A percentile compares a stretch with the other conserved stretches of the same genome.
These are phyloP conservation scores for Muscicapa adusta DNA, from an alignment of 2,113 vertebrate genomes.

Conservation along the genomic window DNA sequence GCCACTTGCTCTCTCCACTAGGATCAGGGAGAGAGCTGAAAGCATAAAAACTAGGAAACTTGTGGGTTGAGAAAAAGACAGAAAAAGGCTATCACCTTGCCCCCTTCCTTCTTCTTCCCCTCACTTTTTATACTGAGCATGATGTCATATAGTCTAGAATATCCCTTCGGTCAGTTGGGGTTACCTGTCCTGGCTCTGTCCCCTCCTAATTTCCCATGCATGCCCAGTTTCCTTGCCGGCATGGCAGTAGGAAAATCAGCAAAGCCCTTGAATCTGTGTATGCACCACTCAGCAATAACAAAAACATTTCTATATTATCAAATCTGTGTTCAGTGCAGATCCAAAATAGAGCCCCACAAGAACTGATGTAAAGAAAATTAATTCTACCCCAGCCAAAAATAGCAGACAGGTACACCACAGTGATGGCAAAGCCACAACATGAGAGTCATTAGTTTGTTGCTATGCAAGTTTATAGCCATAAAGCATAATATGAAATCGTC, in stretches of 20 bases:
- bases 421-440: rapidly evolving
- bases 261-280: not conserved
- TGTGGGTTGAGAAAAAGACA: not conserved
- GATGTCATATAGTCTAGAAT: not conserved
- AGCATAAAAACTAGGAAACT: not conserved
- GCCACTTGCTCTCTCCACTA: not conserved
- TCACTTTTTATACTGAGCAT: not conserved
- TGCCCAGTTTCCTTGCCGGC: rapidly evolving
- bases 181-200: not conserved
- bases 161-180: rapidly evolving
- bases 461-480: not conserved
- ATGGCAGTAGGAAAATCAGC: not conserved
- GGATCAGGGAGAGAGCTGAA: not conserved
- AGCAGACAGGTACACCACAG: not conserved
- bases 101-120: not conserved
- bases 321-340: not conserved
- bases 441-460: not conserved
- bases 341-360: not conserved
- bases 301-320: not conserved
- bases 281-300: not conserved
- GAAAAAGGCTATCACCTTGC: not conserved
- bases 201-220: not conserved
- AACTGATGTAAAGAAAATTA: not conserved
- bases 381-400: not conserved
- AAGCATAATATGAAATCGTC: not conserved